phyloP scores from a whole-genome alignment of 2,113 vertebrate species.

The Siniperca chuatsi region DNA sequence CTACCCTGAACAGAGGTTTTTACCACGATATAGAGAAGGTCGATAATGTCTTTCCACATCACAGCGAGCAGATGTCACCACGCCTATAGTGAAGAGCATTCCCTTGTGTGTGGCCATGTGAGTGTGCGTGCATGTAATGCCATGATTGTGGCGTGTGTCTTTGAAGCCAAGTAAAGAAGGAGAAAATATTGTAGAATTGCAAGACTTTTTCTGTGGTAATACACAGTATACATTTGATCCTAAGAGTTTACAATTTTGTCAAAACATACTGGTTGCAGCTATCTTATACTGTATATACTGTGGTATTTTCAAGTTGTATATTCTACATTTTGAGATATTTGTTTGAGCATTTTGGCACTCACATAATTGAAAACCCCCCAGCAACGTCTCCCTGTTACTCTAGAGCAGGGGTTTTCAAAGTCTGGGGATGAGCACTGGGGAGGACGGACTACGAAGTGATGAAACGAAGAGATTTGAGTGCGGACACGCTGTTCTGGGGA shows the following conservation, averaged over 20 bases:
- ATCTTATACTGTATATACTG: no score
- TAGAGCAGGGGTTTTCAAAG: not conserved
- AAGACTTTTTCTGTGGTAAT: not conserved
- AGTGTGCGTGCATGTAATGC: not conserved
- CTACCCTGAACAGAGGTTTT: constrained; percentile 41
- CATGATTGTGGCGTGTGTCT: not conserved
- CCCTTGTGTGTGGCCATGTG: constrained; percentile 29
- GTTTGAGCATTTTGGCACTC: not conserved
- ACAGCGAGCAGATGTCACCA: constrained; percentile 49
- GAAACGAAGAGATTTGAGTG: no score
- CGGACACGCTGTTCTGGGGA: no score
- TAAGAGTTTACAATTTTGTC: not conserved
- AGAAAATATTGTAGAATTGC: not conserved
- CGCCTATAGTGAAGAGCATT: constrained; percentile 38
- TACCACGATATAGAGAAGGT: constrained; percentile 53
- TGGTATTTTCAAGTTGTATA: no score
- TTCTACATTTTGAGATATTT: not conserved
- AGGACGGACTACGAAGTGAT: no score
- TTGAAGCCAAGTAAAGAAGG: not conserved
- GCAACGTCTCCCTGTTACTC: not conserved
- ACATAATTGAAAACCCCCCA: not conserved
- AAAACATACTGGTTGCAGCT: not conserved
- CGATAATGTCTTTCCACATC: constrained; percentile 69
- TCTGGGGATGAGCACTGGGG: no score
- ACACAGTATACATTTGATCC: not conserved